Base-by-base conservation (phyloP, 2,888 invertebrate genomes). In the Amblyteles armatorius region DNA sequence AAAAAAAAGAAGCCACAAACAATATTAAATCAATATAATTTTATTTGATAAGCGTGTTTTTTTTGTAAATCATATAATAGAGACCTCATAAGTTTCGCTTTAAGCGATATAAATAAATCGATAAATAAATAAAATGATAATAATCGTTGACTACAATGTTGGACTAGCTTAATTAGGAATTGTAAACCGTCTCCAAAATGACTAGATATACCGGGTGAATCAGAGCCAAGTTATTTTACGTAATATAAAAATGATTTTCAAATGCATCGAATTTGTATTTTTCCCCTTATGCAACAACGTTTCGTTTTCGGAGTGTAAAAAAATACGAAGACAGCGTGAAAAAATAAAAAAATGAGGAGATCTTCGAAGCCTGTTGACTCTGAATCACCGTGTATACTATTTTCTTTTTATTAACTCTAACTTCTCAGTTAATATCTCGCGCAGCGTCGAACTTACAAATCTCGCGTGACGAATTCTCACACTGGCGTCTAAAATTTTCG, bases 151-250 rank as follows among this genome's bases (percentile, higher is more conserved):
- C 89, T 90, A 88, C 82, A 88, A 90, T 87, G 86, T 87, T 89
- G 90, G 92, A 92, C 92, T 92, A 92, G 92, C 88, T 90, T 89
- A 88, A 88, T 80, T 88, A 88, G 89, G 89, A 90, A 91, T 91
- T 88, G 89, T 91, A 90, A 90, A 90, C 88, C 87, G 89, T 88
- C 87, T 92, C 86, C 86, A 90, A 90, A 91, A 89, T 92, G 92
- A 92, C 92, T 92, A 92, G 92, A 91, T 82, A 74, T 80, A 83
- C 76, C 76, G 69, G 67, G 77, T 83, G 81, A 79, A 52, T 82
- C 79, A 68, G 79, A 69, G 83, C 29, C 73, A 26, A 16, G 26
- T 40, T 26, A 29, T 73, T 68, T 11, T 11, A 2, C 16, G 16
- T 22, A 4, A 40, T 36, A 40, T 55, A 0, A 55, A 73, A 57